These are phyloP conservation scores for Metellina segmentata DNA, from an alignment of 2,888 invertebrate genomes.

Conservation along the genomic window DNA sequence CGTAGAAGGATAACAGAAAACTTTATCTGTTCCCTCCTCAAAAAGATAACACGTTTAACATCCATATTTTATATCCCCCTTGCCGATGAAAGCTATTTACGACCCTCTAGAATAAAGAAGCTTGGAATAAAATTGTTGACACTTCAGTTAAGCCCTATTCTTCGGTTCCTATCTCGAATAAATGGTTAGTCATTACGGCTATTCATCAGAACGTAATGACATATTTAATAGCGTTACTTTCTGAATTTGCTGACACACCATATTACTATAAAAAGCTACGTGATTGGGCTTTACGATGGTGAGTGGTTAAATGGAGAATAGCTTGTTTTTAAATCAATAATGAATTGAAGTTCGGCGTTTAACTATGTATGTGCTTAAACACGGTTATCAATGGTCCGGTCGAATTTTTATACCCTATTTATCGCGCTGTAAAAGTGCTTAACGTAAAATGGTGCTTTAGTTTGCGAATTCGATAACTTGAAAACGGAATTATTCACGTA, in stretches of 20 bases:
- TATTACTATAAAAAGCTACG: neutral
- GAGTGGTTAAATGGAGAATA: conserved; percentile 21
- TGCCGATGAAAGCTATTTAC: conserved; percentile 9
- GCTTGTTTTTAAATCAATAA: conserved; percentile 28
- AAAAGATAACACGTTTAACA: conserved; percentile 29
- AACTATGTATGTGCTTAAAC: neutral
- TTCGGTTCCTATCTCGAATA: conserved; percentile 11
- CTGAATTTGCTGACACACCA: neutral
- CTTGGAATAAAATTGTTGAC: conserved; percentile 23
- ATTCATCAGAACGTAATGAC: conserved; percentile 41
- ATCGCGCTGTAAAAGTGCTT: neutral
- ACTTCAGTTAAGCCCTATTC: conserved; percentile 18
- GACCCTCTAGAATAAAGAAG: conserved; percentile 29
- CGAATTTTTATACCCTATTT: neutral
- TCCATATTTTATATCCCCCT: conserved; percentile 18
- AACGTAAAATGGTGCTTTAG: neutral
- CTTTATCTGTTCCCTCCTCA: conserved; percentile 6
- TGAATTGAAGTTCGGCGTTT: conserved; percentile 10
- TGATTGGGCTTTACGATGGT: neutral
- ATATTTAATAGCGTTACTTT: conserved; percentile 32
- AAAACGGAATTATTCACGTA: neutral
- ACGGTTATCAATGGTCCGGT: neutral
- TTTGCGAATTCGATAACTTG: neutral
- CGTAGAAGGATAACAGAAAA: neutral
- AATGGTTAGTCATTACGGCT: conserved; percentile 26